Percentiles rank a stretch among this genome's conserved stretches.
Evolutionary conservation across 2,888 invertebrate genomes (phyloP).

Genomic region (Listrodromus nycthemerus): DNA sequence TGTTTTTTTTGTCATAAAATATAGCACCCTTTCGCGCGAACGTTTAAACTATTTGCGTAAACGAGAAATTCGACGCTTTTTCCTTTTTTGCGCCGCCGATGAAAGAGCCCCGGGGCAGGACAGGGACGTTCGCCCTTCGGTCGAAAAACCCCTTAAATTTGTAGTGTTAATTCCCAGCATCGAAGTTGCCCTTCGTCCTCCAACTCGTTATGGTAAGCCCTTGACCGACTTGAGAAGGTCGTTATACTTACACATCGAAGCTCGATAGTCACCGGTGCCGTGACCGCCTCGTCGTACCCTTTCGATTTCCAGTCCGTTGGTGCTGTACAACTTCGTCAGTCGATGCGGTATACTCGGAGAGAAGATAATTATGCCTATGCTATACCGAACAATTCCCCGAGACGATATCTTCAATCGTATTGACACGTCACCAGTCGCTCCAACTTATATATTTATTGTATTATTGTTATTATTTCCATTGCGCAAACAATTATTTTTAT

Average conservation of each 20-base stretch:
- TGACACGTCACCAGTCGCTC: not conserved
- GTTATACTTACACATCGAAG: not conserved
- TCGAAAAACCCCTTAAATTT: not conserved
- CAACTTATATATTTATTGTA: too few relatives aligned
- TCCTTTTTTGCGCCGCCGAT: not conserved
- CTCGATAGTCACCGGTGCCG: not conserved
- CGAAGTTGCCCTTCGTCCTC: not conserved
- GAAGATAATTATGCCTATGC: not conserved
- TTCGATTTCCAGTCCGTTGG: not conserved
- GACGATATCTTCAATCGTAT: not conserved
- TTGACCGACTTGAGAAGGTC: conserved; percentile 26
- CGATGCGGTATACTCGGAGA: not conserved
- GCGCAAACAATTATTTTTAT: not conserved
- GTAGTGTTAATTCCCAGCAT: not conserved
- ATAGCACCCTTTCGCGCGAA: too few relatives aligned
- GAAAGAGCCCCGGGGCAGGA: too few relatives aligned
- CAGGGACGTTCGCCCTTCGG: not conserved
- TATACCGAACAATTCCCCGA: not conserved
- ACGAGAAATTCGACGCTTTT: not conserved
- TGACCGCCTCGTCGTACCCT: not conserved
- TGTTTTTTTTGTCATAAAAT: too few relatives aligned
- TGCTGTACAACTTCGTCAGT: not conserved
- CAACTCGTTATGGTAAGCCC: conserved; percentile 23
- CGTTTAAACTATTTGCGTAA: not conserved
- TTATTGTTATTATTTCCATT: too few relatives aligned